Evolutionary conservation across 1,140 invertebrate genomes (phyloP), one percentile per base, ranked within the genome.

Genomic region (Euwallacea fornicatus): DNA sequence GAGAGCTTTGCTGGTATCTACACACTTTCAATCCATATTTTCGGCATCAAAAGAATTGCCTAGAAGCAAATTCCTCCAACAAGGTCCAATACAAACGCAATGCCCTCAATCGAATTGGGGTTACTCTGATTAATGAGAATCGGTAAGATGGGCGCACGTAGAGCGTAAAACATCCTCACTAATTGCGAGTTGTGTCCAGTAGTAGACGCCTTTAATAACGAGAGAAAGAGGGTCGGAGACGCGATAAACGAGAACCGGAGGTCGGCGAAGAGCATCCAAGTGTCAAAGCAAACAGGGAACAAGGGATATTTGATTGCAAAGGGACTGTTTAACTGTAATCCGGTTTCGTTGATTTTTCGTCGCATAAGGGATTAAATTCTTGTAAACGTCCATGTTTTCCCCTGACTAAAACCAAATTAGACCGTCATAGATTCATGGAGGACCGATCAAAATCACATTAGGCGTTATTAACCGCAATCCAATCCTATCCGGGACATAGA

Each of bases 131-230:
- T 63, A 63, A 63, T 63, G 61, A 47, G 42, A 7, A n/a, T 16
- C 43, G 42, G 61, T 63, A 55, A 66, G 63, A 66, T 55, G 47
- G 47, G 54, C 47, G 41, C 63, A 66, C 63, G 63, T 66, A 66
- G 63, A 66, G 63, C 63, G 53, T 13, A 66, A 66, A 66, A 54
- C 21, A 42, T 33, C 50, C 63, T 66, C 63, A 66, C 63, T 66
- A 66, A 66, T 66, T 66, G 63, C 63, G 50, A 66, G 47, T 55
- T 54, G 63, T 66, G 63, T 66, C 63, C 63, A 55, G 47, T 50
- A 42, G 63, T 66, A 66, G 55, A 66, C 50, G 63, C 44, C 63
- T 66, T 66, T 66, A 66, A 66, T 66, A 66, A 66, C 63, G 63
- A 66, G 21, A 54, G 50, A 43, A 66, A 55, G 21, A 11, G 63